Evolutionary conservation across 2,888 invertebrate species (phyloP).

Genomic region (Aleiodes alternator): DNA sequence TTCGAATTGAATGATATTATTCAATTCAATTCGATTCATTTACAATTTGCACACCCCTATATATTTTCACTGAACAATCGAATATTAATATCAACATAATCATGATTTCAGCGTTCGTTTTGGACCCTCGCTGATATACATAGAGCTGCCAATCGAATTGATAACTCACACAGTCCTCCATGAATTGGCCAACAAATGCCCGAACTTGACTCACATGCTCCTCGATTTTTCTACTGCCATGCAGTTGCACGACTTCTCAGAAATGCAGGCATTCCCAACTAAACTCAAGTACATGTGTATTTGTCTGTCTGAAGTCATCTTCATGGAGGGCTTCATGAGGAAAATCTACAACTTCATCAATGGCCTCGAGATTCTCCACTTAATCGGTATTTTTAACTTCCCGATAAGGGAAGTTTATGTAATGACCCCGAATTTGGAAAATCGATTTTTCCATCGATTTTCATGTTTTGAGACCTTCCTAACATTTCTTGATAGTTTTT

Average conservation of each 20-base stretch:
- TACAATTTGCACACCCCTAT: too few relatives aligned
- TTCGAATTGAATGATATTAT: too few relatives aligned
- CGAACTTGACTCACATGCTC: slow-evolving; percentile 96
- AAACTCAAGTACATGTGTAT: slow-evolving; percentile 96
- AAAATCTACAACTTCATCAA: slow-evolving; percentile 99
- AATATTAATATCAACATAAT: neutral
- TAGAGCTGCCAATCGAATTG: slow-evolving; percentile 95
- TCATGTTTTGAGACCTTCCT: too few relatives aligned
- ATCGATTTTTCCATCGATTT: too few relatives aligned
- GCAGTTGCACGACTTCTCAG: slow-evolving; percentile 99
- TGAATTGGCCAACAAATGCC: slow-evolving; percentile 96
- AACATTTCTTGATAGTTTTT: too few relatives aligned
- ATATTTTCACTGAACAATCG: too few relatives aligned
- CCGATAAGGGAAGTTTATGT: too few relatives aligned
- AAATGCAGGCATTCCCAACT: slow-evolving; percentile 98
- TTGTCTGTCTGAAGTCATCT: slow-evolving; percentile 99
- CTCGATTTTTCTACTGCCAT: slow-evolving; percentile 99
- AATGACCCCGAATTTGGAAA: too few relatives aligned
- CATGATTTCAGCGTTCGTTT: slow-evolving; percentile 82
- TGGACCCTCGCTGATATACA: slow-evolving; percentile 91
- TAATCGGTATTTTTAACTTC: slow-evolving; percentile 83
- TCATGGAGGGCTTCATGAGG: slow-evolving; percentile 99
- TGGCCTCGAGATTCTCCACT: slow-evolving; percentile 96
- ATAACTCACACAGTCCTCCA: slow-evolving; percentile 98
- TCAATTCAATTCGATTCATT: too few relatives aligned